Evolutionary conservation across 2,113 vertebrate species (phyloP).

Genomic region (Pseudonaja textilis): DNA sequence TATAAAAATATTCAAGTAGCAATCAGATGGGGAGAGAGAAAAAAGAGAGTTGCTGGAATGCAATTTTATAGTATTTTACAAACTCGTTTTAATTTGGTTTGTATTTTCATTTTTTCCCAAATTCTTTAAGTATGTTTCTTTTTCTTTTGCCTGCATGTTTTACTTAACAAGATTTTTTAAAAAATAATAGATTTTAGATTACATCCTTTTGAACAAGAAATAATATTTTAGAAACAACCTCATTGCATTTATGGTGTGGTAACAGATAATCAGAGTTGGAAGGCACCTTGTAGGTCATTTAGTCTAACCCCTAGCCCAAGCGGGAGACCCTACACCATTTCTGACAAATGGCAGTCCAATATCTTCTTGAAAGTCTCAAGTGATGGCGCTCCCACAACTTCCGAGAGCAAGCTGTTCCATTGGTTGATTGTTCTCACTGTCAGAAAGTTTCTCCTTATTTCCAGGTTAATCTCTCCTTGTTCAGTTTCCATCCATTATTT

Average conservation of each 20-base stretch:
- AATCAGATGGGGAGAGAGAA: not conserved
- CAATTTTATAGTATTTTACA: not conserved
- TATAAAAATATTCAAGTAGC: not conserved
- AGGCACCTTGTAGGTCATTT: too few relatives aligned
- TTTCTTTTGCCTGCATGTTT: not conserved
- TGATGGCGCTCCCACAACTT: too few relatives aligned
- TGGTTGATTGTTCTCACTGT: too few relatives aligned
- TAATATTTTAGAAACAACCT: not conserved
- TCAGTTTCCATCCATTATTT: too few relatives aligned
- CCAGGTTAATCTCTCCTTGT: too few relatives aligned
- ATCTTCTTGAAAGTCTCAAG: too few relatives aligned
- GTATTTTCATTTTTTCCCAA: not conserved
- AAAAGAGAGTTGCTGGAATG: not conserved
- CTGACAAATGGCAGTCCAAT: too few relatives aligned
- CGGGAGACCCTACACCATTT: too few relatives aligned
- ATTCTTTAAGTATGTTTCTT: not conserved
- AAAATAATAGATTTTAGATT: not conserved
- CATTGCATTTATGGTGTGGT: not conserved
- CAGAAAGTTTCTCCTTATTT: too few relatives aligned
- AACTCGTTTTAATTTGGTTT: not conserved
- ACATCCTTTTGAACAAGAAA: not conserved
- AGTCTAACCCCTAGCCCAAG: too few relatives aligned
- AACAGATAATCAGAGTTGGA: too few relatives aligned
- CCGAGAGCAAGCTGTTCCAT: too few relatives aligned
- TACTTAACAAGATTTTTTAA: not conserved